Base-by-base conservation (phyloP, 2,797 vertebrate species). In the Dendrocincla fuliginosa region DNA sequence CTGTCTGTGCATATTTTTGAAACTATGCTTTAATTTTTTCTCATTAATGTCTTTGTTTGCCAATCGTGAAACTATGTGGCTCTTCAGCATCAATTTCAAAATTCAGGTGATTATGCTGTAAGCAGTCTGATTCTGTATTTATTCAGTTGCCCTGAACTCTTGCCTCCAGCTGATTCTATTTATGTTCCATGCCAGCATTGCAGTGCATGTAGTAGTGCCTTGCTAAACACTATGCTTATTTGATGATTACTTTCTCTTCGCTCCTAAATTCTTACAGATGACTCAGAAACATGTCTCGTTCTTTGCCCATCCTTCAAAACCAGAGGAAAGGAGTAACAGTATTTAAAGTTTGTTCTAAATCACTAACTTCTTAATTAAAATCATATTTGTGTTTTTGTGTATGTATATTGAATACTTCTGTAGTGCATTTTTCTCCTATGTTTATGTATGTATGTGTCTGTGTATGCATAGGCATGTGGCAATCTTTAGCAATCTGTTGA, bases 191-290 rank as follows among this genome's bases (percentile, higher is more conserved):
- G 55, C 94, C 84, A 94, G 32, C 63, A 91, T 67, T 89, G 46
- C 59, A 81, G 56, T 79, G 64, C 77, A 50, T 87, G 77, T 81
- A 85, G 63, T 77, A 88, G 67, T 93, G 69, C 42, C 82, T 93
- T 87, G 75, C 84, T 95, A 87, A 96, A 78, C 68, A 67, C 70
- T 85, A 41, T 22, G 17, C 95, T 95, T 93, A 88, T 88, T 96
- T 95, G 87, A 84, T 89, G 75, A 73, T 84, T 79, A 22, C 61
- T 35, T 65, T 84, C 73, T 90, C 49, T 87, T 95, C 96, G 67
- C 80, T 89, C 61, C n/a, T 91, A 39, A 88, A 49, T 93, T 94
- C 63, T 69, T 84, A n/a, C 19, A 44, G 65, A 41, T 57, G 19
- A 39, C 23, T 35, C 39, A n/a, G 37, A 89, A 75, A 16, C 74